phyloP scores from a whole-genome alignment of 2,113 vertebrate genomes.

The Pygoscelis adeliae region DNA sequence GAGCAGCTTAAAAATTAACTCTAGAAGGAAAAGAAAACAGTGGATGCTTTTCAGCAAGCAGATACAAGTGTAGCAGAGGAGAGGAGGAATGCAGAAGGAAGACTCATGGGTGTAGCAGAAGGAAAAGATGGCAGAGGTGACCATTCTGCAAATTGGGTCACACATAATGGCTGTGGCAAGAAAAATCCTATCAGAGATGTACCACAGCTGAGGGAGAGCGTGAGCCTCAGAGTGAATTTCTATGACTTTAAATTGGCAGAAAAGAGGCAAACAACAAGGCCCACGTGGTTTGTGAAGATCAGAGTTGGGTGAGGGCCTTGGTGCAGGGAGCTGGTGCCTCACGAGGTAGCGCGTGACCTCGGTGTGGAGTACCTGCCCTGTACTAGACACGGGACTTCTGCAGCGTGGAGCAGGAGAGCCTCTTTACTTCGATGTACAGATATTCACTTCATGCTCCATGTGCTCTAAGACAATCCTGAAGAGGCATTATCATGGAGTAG shows the following conservation, averaged over 20 bases:
- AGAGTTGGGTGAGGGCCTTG: background rate
- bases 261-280: background rate
- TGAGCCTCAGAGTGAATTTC: background rate
- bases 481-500: background rate
- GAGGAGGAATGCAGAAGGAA: background rate
- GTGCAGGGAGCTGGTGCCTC: background rate
- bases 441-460: background rate
- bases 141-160: background rate
- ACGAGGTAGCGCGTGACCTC: rapidly evolving
- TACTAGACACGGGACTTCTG: background rate
- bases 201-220: background rate
- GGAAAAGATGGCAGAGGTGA: background rate
- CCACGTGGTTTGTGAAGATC: background rate
- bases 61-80: background rate
- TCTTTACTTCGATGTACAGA: background rate
- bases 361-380: background rate
- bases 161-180: background rate
- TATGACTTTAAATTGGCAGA: background rate
- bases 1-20: background rate
- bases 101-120: background rate
- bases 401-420: rapidly evolving
- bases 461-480: background rate
- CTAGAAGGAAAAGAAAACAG: background rate
- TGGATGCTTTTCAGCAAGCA: background rate
- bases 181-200: background rate